phyloP scores from a whole-genome alignment of 2,797 vertebrate species.

The Craterocephalus amniculus region DNA sequence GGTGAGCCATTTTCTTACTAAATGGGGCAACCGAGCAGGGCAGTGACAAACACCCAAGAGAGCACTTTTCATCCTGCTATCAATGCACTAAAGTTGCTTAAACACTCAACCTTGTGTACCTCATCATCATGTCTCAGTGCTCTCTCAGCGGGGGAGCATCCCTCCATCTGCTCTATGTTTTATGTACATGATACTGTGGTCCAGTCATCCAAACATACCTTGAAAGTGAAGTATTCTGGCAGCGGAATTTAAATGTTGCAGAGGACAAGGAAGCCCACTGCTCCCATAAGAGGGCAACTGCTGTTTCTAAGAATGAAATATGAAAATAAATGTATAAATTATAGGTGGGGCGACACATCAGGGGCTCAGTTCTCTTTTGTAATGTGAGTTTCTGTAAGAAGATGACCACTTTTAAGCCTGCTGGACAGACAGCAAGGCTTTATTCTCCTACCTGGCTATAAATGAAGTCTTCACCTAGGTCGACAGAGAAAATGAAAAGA shows the following conservation, averaged over 20 bases:
- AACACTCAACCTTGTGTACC: conserved; percentile 14
- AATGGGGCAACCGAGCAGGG: conserved; percentile 44
- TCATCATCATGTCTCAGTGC: conserved; percentile 21
- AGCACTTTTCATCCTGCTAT: conserved; percentile 44
- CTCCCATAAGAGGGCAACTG: conserved; percentile 28
- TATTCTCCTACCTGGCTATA: conserved; percentile 44
- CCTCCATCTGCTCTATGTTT: conserved; percentile 18
- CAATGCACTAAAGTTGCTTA: conserved; percentile 21
- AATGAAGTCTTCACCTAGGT: conserved; percentile 43
- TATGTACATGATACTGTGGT: background rate
- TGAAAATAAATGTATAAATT: conserved; percentile 1
- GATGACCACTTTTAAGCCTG: conserved; percentile 41
- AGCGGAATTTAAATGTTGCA: background rate
- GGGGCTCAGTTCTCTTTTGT: conserved; percentile 28
- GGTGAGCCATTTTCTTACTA: conserved; percentile 48
- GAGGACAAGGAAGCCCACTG: conserved; percentile 34
- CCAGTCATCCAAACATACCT: background rate
- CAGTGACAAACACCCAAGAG: conserved; percentile 32
- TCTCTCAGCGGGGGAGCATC: conserved; percentile 33
- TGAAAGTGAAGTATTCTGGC: background rate
- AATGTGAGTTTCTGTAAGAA: conserved; percentile 53
- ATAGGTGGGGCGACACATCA: conserved; percentile 19
- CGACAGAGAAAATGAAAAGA: conserved; percentile 19
- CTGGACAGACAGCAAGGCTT: conserved; percentile 36
- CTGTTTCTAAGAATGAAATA: conserved; percentile 55